Conservation (phyloP, 2,797 vertebrate species). For the Cossypha polioptera region DNA sequence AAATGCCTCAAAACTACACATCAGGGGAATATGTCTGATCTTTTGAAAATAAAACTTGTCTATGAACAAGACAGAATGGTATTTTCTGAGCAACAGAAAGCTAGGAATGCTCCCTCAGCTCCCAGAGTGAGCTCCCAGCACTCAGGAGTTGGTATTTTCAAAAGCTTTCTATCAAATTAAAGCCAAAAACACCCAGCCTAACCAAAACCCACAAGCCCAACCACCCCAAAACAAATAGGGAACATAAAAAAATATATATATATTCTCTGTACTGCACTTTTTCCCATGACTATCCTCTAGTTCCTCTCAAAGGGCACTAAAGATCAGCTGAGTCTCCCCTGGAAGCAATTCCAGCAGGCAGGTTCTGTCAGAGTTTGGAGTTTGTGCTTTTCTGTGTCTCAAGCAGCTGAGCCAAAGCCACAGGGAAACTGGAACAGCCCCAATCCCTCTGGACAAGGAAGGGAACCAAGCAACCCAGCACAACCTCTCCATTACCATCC, state of each 20-base stretch:
- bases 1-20: background rate
- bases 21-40: background rate
- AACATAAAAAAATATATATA: background rate
- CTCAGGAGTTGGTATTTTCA: background rate
- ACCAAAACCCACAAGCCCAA: background rate
- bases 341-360: background rate
- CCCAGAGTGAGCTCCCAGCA: fast-evolving
- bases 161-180: background rate
- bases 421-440: background rate
- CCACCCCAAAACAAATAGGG: fast-evolving
- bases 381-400: background rate
- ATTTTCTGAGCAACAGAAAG: background rate
- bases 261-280: background rate
- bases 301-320: background rate
- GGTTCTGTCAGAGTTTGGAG: background rate
- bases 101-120: background rate
- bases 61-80: background rate
- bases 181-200: background rate
- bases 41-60: background rate
- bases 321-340: background rate
- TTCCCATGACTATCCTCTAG: background rate
- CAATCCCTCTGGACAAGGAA: background rate
- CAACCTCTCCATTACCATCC: background rate
- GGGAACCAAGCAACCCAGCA: fast-evolving
- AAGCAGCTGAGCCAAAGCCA: background rate